These are phyloP conservation scores for Cuniculus paca DNA, from an alignment of 2,797 vertebrate species.

Conservation along the genomic window DNA sequence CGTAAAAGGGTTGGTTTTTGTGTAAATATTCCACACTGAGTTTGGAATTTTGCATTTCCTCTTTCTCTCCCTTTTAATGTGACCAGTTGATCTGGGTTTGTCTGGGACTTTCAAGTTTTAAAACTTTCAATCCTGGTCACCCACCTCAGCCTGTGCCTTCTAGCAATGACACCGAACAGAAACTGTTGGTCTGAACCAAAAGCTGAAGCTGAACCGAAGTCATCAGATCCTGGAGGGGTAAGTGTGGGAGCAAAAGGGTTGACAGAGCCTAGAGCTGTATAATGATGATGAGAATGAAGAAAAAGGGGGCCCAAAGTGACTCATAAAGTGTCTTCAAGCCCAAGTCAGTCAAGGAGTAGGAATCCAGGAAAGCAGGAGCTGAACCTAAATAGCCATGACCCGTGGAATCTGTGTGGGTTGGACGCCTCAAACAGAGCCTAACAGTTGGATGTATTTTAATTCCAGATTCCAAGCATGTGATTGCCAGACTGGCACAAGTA, in stretches of 20 bases:
- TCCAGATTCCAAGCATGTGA: background rate
- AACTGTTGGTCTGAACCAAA: background rate
- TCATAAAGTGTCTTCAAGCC: background rate
- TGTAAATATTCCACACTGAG: conserved; percentile 72
- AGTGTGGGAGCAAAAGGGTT: background rate
- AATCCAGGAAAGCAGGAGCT: background rate
- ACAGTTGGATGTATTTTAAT: background rate
- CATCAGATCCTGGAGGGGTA: background rate
- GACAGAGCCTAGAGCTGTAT: background rate
- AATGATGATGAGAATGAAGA: background rate
- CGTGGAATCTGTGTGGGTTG: background rate
- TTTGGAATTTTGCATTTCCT: conserved; percentile 75
- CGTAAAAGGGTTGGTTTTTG: conserved; percentile 74
- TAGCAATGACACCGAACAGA: background rate
- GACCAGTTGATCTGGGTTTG: background rate
- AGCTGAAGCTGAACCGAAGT: background rate
- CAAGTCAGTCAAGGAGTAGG: background rate
- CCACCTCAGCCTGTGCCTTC: background rate
- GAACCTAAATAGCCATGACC: background rate
- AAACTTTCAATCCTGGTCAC: background rate
- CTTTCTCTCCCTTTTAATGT: conserved; percentile 6
- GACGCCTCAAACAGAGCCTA: background rate
- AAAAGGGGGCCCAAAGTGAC: background rate
- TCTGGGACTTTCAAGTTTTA: conserved; percentile 12
- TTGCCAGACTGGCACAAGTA: background rate